Percentiles rank a stretch among this genome's conserved stretches.
Conservation (phyloP, 1,140 invertebrate genomes). For the Lasioglossum baleicum region DNA sequence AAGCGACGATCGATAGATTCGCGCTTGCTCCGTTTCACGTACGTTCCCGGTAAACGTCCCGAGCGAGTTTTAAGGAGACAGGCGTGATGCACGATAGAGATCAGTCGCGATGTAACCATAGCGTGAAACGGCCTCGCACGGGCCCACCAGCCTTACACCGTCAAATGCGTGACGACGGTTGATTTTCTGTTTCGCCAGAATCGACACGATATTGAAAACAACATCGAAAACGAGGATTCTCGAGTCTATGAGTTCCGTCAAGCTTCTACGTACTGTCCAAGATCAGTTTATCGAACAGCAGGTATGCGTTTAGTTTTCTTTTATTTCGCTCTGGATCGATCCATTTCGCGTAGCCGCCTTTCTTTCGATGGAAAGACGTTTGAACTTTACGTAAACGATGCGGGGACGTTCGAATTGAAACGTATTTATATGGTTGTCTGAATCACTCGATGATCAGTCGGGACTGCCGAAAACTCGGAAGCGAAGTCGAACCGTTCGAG, state of each 20-base stretch:
- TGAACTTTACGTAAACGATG: slow-evolving; percentile 5
- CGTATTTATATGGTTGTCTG: no score
- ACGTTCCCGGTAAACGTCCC: slow-evolving; percentile 46
- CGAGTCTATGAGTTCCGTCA: slow-evolving; percentile 20
- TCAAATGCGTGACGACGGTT: slow-evolving; percentile 71
- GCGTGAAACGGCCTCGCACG: slow-evolving; percentile 74
- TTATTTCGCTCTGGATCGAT: no score
- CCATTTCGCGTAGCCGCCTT: no score
- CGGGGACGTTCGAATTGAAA: neutral
- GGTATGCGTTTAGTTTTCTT: slow-evolving; percentile 16
- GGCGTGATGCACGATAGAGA: slow-evolving; percentile 61
- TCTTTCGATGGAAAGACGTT: no score
- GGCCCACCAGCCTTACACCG: slow-evolving; percentile 70
- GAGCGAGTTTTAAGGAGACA: slow-evolving; percentile 70
- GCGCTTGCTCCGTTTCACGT: slow-evolving; percentile 64
- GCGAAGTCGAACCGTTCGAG: no score
- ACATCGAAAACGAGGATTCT: slow-evolving; percentile 21
- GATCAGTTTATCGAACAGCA: slow-evolving; percentile 16
- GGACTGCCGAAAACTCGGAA: no score
- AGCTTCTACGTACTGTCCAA: slow-evolving; percentile 9
- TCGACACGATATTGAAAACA: slow-evolving; percentile 22
- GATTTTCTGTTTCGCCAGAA: slow-evolving; percentile 44
- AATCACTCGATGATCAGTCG: no score
- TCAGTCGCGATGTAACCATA: slow-evolving; percentile 80
- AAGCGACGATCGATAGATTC: slow-evolving; percentile 73